Percentiles rank a stretch among this genome's conserved stretches.
phyloP scores from a whole-genome alignment of 1,140 invertebrate genomes.

The Episyrphus balteatus region DNA sequence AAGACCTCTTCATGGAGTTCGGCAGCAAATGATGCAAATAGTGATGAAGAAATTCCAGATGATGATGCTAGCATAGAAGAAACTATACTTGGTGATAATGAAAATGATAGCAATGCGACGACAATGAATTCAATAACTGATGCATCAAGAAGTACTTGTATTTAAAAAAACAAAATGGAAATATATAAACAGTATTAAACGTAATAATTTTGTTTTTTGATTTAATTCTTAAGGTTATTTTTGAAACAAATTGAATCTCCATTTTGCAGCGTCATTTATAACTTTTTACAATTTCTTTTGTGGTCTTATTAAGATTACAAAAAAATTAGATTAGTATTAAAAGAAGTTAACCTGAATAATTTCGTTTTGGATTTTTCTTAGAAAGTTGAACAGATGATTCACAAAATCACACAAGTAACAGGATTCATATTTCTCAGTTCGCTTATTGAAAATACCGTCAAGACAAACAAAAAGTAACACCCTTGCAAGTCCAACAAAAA shows the following conservation, averaged over 20 bases:
- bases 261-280: background rate
- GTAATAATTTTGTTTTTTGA: background rate
- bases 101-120: conserved; percentile 3
- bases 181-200: background rate
- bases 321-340: too few species aligned
- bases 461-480: too few species aligned
- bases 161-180: background rate
- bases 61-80: conserved; percentile 31
- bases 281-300: background rate
- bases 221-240: background rate
- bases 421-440: too few species aligned
- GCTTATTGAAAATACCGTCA: too few species aligned
- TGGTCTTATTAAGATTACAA: too few species aligned
- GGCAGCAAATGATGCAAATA: conserved; percentile 11
- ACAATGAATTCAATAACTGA: conserved; percentile 6
- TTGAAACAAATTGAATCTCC: background rate
- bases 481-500: too few species aligned
- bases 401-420: too few species aligned
- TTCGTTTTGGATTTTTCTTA: too few species aligned
- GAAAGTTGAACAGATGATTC: too few species aligned
- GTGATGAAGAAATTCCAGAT: conserved; percentile 29
- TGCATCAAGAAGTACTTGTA: conserved; percentile 17
- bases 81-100: conserved; percentile 15
- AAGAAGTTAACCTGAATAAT: too few species aligned
- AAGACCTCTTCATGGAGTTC: conserved; percentile 1